These are phyloP conservation scores for Cydia fagiglandana DNA, from an alignment of 1,140 invertebrate species.

Conservation along the genomic window DNA sequence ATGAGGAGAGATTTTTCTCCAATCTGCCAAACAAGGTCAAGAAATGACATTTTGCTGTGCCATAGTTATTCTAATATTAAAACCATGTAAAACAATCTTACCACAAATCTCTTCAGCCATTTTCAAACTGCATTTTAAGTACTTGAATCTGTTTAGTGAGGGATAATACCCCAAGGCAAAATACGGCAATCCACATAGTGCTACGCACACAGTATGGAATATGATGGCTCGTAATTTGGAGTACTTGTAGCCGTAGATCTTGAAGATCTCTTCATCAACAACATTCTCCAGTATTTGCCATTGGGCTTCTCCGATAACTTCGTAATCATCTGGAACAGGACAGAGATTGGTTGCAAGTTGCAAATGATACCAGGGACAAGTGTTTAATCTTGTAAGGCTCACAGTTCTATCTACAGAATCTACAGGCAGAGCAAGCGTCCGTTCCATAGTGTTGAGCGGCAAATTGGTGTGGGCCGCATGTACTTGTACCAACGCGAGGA, in stretches of 20 bases:
- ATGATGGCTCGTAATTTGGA: constrained; percentile 65
- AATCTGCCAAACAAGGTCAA: too few relatives aligned
- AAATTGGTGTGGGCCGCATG: too few relatives aligned
- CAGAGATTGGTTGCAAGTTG: constrained; percentile 41
- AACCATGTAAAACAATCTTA: constrained; percentile 49
- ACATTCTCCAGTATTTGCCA: constrained; percentile 76
- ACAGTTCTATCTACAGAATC: too few relatives aligned
- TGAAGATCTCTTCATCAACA: constrained; percentile 72
- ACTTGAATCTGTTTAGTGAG: constrained; percentile 72
- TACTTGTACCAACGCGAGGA: too few relatives aligned
- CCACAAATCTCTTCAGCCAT: constrained; percentile 76
- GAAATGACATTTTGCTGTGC: too few relatives aligned
- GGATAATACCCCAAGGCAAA: constrained; percentile 77
- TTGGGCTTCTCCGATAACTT: constrained; percentile 77
- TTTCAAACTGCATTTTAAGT: constrained; percentile 77
- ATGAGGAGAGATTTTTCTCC: too few relatives aligned
- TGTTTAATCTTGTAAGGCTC: not conserved
- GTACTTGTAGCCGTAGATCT: constrained; percentile 75
- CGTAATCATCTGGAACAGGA: constrained; percentile 74
- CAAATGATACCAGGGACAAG: constrained; percentile 41
- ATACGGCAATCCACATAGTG: constrained; percentile 78
- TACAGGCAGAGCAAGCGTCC: too few relatives aligned
- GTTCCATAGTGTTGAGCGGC: too few relatives aligned
- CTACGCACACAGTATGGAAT: constrained; percentile 72
- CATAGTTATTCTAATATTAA: too few relatives aligned